A percentile compares a stretch with the other conserved stretches of the same genome.
These are phyloP conservation scores for Phyllotreta cruciferae DNA, from an alignment of 2,888 invertebrate species.

Conservation along the genomic window DNA sequence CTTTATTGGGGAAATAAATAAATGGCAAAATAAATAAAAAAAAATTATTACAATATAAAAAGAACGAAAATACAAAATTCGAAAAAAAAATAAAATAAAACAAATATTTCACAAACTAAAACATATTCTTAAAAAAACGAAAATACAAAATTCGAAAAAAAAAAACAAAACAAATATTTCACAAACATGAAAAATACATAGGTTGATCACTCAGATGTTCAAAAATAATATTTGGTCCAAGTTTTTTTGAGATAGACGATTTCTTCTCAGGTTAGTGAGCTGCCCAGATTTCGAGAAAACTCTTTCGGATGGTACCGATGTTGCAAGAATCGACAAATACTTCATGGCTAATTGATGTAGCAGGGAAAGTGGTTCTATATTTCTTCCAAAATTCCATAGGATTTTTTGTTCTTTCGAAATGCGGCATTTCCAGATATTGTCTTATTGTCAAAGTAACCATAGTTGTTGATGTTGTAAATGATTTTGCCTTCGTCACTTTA, in stretches of 20 bases:
- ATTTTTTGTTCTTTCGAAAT: slow-evolving; percentile 20
- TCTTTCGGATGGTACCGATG: slow-evolving; percentile 44
- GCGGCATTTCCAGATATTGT: slow-evolving; percentile 34
- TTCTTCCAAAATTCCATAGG: slow-evolving; percentile 42
- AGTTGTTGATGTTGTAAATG: slow-evolving; percentile 21
- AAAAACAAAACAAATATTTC: too few species aligned
- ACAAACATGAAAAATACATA: too few species aligned
- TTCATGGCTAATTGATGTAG: slow-evolving; percentile 39
- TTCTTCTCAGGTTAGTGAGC: slow-evolving; percentile 41
- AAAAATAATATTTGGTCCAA: slow-evolving; percentile 39
- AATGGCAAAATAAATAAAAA: too few species aligned
- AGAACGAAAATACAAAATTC: too few species aligned
- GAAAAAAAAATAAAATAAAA: too few species aligned
- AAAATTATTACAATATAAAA: too few species aligned
- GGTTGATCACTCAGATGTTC: neutral
- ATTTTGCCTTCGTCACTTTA: slow-evolving; percentile 26
- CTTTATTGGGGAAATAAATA: too few species aligned
- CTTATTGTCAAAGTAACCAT: slow-evolving; percentile 22
- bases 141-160: too few species aligned
- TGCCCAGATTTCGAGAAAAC: slow-evolving; percentile 46
- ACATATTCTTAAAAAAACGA: too few species aligned
- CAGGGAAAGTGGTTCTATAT: slow-evolving; percentile 37
- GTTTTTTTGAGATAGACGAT: slow-evolving; percentile 38
- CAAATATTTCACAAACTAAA: too few species aligned
- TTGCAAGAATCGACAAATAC: slow-evolving; percentile 42